Base-by-base conservation (phyloP, 92 coral and sea anemone genomes). In the Epizoanthus rinbou region DNA sequence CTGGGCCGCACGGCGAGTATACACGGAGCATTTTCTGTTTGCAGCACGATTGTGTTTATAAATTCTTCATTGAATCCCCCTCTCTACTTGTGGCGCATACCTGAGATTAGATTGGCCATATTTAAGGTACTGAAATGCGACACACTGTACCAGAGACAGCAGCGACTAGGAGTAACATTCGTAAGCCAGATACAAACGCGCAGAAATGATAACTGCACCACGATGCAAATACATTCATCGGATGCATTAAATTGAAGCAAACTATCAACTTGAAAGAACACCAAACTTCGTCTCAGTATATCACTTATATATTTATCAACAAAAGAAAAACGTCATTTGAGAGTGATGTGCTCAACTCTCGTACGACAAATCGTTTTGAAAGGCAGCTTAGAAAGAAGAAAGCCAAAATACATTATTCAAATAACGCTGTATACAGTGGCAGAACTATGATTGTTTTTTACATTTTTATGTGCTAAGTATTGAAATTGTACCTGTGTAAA, bases 21-120 rank as follows among this genome's bases (percentile, higher is more conserved):
- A 3, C 82, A 78, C 7, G 82, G 82, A 11, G 82, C 71, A 22
- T 78, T 78, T 62, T 78, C 82, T 7, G 59, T 78, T 6, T 78
- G 59, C 57, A 78, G 82, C 22, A 78, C 82, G n/a, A 62, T 78
- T 19, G 82, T 78, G 37, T 78, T 78, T 21, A 78, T 78, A 33
- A 78, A 78, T 43, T 78, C 82, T 21, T 78, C 82, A 19, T 21
- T 78, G 25, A 78, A 78, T 57, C 82, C 82, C 14, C 70, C 72
- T 10, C 82, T 78, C 18, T 78, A 78, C 35, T 23, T 78, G 52
- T 78, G 82, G 82, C 65, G 82, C 39, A 39, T 78, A 5, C 82
- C 82, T 4, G 82, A 78, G 57, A 78, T 78, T 19, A 78, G 82
- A 37, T 5, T 62, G 28, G 82, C 71, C 6, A 70, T 78, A 33